Conservation (phyloP, 2,888 invertebrate genomes). For the Hylaea fasciaria region DNA sequence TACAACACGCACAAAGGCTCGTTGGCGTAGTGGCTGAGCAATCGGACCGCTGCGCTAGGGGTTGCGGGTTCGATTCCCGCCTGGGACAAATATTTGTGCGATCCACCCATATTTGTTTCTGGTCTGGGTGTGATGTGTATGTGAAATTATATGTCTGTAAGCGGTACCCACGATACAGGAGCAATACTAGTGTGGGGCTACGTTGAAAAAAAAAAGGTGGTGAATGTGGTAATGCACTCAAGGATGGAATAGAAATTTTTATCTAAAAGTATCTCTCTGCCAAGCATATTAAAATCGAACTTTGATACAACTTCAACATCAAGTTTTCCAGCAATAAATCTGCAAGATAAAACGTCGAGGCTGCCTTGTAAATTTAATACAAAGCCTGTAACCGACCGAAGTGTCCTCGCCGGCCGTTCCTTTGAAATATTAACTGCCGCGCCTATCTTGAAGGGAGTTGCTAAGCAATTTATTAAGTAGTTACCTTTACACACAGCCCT, state of each 20-base stretch:
- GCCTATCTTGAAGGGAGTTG: too few relatives aligned
- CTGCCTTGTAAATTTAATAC: conserved; percentile 14
- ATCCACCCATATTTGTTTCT: too few relatives aligned
- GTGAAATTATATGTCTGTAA: too few relatives aligned
- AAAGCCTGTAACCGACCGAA: neutral
- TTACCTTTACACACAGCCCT: neutral
- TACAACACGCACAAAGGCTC: too few relatives aligned
- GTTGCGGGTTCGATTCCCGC: neutral
- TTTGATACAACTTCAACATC: conserved; percentile 5
- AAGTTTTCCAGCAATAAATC: conserved; percentile 12
- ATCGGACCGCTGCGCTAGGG: too few relatives aligned
- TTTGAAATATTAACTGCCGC: conserved; percentile 3
- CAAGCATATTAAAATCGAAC: conserved; percentile 5
- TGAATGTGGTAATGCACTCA: too few relatives aligned
- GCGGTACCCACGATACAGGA: too few relatives aligned
- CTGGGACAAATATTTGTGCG: too few relatives aligned
- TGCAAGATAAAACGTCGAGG: conserved; percentile 10
- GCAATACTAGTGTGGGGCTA: too few relatives aligned
- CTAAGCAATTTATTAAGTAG: conserved; percentile 3
- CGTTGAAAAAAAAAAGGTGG: neutral
- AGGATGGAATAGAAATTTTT: neutral
- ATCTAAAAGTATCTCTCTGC: too few relatives aligned
- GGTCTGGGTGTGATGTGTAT: too few relatives aligned
- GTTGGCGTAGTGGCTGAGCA: too few relatives aligned
- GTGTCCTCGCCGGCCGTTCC: neutral